Evolutionary conservation across 2,113 vertebrate species (phyloP).

Genomic region (Phaethon lepturus): DNA sequence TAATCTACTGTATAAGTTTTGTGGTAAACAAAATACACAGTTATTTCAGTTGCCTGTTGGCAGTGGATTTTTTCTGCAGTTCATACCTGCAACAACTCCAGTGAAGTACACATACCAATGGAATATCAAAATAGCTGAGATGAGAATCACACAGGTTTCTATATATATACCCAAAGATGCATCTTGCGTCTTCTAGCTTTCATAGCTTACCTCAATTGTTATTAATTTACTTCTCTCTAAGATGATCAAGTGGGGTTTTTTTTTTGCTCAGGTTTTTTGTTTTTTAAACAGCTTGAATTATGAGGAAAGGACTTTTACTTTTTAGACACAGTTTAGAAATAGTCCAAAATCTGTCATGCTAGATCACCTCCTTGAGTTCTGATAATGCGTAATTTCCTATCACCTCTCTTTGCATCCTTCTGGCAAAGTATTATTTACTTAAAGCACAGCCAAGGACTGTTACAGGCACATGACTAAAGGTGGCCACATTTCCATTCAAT

Average conservation of each 20-base stretch:
- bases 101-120: neutral
- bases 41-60: neutral
- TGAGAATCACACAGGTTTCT: neutral
- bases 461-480: neutral
- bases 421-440: conserved; percentile 1
- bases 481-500: neutral
- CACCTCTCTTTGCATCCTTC: neutral
- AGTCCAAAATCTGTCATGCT: neutral
- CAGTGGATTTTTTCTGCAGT: neutral
- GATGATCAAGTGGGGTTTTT: neutral
- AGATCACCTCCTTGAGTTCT: neutral
- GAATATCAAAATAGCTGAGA: neutral
- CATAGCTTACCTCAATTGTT: neutral
- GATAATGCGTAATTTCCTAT: neutral
- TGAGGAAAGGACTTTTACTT: neutral
- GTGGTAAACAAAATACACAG: neutral
- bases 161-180: neutral
- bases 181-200: neutral
- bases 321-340: neutral
- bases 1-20: neutral
- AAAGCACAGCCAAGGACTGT: neutral
- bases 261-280: neutral
- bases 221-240: neutral
- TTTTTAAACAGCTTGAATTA: neutral
- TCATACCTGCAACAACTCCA: neutral